phyloP scores from a whole-genome alignment of 2,888 invertebrate genomes.

The Sylvicola cinctus region DNA sequence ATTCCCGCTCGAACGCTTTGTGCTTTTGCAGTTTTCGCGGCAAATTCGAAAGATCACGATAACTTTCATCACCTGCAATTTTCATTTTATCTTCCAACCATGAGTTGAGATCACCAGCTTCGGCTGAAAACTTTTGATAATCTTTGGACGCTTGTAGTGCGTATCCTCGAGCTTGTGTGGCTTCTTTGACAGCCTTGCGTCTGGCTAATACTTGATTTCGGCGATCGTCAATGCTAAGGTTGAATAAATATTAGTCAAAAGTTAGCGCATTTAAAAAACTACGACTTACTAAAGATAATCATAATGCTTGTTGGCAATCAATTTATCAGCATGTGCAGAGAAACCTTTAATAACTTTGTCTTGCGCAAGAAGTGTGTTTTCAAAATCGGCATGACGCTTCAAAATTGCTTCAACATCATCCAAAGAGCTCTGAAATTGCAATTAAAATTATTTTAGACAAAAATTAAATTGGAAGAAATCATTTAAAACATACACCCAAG shows the following conservation, averaged over 20 bases:
- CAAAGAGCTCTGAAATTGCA: slow-evolving; percentile 42
- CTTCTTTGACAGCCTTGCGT: slow-evolving; percentile 51
- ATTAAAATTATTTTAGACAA: neutral
- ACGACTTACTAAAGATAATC: slow-evolving; percentile 49
- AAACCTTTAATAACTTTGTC: slow-evolving; percentile 76
- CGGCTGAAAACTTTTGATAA: slow-evolving; percentile 82
- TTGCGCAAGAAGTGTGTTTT: slow-evolving; percentile 78
- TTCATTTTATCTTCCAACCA: slow-evolving; percentile 88
- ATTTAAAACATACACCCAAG: slow-evolving; percentile 41
- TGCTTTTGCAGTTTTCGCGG: slow-evolving; percentile 89
- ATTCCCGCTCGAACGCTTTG: slow-evolving; percentile 87
- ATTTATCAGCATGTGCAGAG: slow-evolving; percentile 58
- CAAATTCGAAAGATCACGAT: slow-evolving; percentile 71
- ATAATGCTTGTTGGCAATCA: slow-evolving; percentile 61
- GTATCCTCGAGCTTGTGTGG: slow-evolving; percentile 50
- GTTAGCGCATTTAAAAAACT: neutral
- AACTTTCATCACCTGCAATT: slow-evolving; percentile 82
- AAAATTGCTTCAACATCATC: slow-evolving; percentile 83
- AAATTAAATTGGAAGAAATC: slow-evolving; percentile 1
- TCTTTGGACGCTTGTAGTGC: slow-evolving; percentile 66
- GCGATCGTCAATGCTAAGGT: slow-evolving; percentile 41
- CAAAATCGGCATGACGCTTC: slow-evolving; percentile 85
- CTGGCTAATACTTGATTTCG: slow-evolving; percentile 54
- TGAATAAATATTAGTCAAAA: neutral
- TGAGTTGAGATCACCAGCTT: slow-evolving; percentile 69